Percentiles rank a stretch among this genome's conserved stretches.
These are phyloP conservation scores for Ernsta delagoae DNA, from an alignment of 2,888 invertebrate species.

Conservation along the genomic window DNA sequence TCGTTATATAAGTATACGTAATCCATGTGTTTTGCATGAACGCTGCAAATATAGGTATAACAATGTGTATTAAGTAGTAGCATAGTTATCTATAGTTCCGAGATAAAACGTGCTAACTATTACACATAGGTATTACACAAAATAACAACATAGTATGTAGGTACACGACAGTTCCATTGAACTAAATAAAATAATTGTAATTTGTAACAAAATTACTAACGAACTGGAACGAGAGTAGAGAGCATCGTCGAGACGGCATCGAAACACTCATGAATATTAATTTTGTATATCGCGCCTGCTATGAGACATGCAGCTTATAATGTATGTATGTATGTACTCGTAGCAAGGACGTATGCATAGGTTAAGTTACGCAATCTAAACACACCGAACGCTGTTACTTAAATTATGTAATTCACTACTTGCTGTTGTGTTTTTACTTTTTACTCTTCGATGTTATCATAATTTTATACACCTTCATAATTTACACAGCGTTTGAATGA, in stretches of 20 bases:
- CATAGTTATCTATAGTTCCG: too few species aligned
- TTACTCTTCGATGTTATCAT: constrained; percentile 25
- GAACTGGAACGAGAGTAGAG: constrained; percentile 17
- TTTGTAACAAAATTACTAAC: constrained; percentile 22
- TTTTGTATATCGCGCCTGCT: constrained; percentile 31
- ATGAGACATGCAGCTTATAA: constrained; percentile 28
- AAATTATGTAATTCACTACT: constrained; percentile 33
- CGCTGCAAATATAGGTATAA: too few species aligned
- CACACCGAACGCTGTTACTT: constrained; percentile 23
- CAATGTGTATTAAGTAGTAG: too few species aligned
- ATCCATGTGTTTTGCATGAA: too few species aligned
- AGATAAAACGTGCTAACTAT: too few species aligned
- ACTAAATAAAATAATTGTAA: constrained; percentile 16
- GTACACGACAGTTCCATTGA: constrained; percentile 16
- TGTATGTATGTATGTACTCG: too few species aligned
- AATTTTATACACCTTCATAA: constrained; percentile 27
- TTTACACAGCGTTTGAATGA: constrained; percentile 25
- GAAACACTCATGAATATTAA: constrained; percentile 34
- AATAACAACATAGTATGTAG: not conserved
- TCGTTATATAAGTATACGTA: too few species aligned
- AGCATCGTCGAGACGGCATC: constrained; percentile 10
- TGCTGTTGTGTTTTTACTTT: constrained; percentile 26
- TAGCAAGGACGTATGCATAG: constrained; percentile 35
- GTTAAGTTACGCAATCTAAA: constrained; percentile 32
- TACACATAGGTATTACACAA: not conserved